Base-by-base conservation (phyloP, 2,113 vertebrate species). In the Origma solitaria region DNA sequence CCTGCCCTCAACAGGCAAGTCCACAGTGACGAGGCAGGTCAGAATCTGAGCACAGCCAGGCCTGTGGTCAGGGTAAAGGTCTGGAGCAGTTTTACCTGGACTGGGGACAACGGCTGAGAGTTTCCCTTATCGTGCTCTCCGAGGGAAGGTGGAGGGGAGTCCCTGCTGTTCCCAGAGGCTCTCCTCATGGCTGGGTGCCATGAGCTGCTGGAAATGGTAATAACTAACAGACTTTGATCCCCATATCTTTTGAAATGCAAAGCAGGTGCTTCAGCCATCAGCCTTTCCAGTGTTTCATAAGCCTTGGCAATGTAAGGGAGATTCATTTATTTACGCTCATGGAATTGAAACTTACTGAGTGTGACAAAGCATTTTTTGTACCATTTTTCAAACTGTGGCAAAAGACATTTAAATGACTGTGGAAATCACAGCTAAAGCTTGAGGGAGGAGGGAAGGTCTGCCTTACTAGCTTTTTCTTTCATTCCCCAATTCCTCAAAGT, bases 91-190 rank as follows among this genome's bases (percentile, higher is more conserved):
- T 81, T 50, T 58, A 58, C 13, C 38, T 40, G 40, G 9, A 2
- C n/a, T 12, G 31, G 56, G 51, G 33, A 68, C 20, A 57, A 7
- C 0, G 0, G 15, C 10, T 2, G 2, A 77, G 66, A 68, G 6
- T 0, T 0, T 49, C 28, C 10, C 28, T 61, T 1, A 27, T 33
- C 0, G 0, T 10, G 25, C 14, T 15, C 12, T 69, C 13, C 2
- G 7, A 25, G 15, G 22, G 37, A 56, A 30, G 45, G 15, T 4
- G 22, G 3, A 83, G 23, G 12, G 16, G 30, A 80, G 45, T 22
- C 31, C 24, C 23, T 0, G 0, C 27, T 53, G 19, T 6, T 61
- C 16, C 3, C 2, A 3, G 54, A 28, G n/a, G 33, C 4, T 76
- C 22, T 83, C 31, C 45, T 37, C 70, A 38, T 0, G 0, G 13